These are phyloP conservation scores for Latrodectus hesperus DNA, from an alignment of 2,888 invertebrate genomes.

Conservation along the genomic window DNA sequence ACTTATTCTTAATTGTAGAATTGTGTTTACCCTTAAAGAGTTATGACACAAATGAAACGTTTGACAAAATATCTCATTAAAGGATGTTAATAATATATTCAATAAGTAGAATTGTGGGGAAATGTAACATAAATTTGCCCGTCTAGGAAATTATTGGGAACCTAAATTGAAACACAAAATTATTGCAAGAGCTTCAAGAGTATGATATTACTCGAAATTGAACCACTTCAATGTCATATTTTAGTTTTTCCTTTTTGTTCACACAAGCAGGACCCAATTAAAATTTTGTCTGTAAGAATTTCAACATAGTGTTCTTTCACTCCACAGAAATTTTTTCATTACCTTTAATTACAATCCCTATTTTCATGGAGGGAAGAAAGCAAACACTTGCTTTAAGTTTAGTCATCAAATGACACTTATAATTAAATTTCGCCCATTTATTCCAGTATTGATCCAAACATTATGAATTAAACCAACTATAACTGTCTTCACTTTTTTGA, in stretches of 20 bases:
- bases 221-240: background rate
- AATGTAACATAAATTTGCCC: no score
- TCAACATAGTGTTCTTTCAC: slow-evolving; percentile 18
- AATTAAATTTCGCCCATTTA: slow-evolving; percentile 53
- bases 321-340: slow-evolving; percentile 7
- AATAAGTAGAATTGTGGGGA: no score
- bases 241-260: slow-evolving; percentile 18
- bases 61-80: no score
- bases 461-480: slow-evolving; percentile 42
- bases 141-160: no score
- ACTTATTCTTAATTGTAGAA: no score
- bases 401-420: slow-evolving; percentile 46
- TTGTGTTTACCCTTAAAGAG: no score
- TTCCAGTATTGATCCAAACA: slow-evolving; percentile 40
- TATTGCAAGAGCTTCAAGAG: no score
- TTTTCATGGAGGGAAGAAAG: slow-evolving; percentile 22
- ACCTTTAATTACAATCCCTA: slow-evolving; percentile 46
- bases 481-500: background rate
- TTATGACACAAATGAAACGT: no score
- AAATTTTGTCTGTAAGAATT: slow-evolving; percentile 19
- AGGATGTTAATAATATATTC: no score
- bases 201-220: background rate
- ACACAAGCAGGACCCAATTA: slow-evolving; percentile 36
- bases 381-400: slow-evolving; percentile 44
- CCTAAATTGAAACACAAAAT: no score